These are phyloP conservation scores for Oryzias javanicus DNA, from an alignment of 2,113 vertebrate species.

Conservation along the genomic window DNA sequence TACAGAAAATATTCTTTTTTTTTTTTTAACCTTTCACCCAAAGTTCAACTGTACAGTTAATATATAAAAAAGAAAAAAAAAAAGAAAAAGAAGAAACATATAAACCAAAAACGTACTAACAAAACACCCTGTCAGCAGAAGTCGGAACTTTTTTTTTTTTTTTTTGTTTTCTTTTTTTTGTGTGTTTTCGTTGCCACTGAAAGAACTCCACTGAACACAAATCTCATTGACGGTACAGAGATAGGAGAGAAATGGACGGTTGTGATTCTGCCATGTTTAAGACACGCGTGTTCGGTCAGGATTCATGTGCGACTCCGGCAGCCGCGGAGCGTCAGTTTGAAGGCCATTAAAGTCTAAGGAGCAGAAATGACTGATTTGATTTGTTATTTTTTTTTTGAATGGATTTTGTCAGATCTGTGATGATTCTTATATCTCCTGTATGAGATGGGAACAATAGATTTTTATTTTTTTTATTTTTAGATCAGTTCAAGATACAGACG, in stretches of 20 bases:
- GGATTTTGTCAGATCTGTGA: slow-evolving; percentile 5
- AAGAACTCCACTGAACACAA: slow-evolving; percentile 68
- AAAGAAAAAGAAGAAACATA: slow-evolving; percentile 77
- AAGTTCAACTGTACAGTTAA: slow-evolving; percentile 74
- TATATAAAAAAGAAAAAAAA: slow-evolving; percentile 81
- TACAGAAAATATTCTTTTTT: slow-evolving; percentile 71
- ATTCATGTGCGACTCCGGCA: slow-evolving; percentile 14
- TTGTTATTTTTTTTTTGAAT: slow-evolving; percentile 16
- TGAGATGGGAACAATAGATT: slow-evolving; percentile 37
- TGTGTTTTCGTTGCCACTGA: slow-evolving; percentile 70
- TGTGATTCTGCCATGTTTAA: slow-evolving; percentile 32
- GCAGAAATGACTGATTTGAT: slow-evolving; percentile 28
- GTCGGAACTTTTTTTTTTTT: slow-evolving; percentile 44
- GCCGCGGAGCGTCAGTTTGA: slow-evolving; percentile 15
- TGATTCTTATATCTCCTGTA: slow-evolving; percentile 39
- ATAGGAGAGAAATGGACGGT: slow-evolving; percentile 38
- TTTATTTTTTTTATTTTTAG: slow-evolving; percentile 41
- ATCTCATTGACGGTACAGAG: slow-evolving; percentile 61
- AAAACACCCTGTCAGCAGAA: slow-evolving; percentile 79
- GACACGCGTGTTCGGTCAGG: slow-evolving; percentile 39
- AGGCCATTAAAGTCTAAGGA: slow-evolving; percentile 24
- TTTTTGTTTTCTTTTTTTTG: slow-evolving; percentile 41
- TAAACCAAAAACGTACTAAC: slow-evolving; percentile 79
- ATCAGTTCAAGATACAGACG: slow-evolving; percentile 65
- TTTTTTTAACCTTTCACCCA: slow-evolving; percentile 56